A percentile compares a stretch with the other conserved stretches of the same genome.
Evolutionary conservation across 2,888 invertebrate genomes (phyloP).

Genomic region (Acanthosepion esculentum): DNA sequence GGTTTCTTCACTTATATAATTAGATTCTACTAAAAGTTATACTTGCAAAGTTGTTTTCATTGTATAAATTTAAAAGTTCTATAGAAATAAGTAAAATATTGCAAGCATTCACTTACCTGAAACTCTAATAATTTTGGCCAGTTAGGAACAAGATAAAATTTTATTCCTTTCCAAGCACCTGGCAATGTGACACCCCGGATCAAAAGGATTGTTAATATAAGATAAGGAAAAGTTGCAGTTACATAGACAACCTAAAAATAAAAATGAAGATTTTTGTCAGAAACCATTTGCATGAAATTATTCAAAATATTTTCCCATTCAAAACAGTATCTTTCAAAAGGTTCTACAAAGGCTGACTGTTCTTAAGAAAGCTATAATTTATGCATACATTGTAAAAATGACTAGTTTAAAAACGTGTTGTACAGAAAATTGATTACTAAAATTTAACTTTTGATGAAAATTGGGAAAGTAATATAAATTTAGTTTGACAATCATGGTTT

Average conservation of each 20-base stretch:
- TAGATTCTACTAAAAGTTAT: no score
- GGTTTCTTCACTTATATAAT: no score
- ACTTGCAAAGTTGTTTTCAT: no score
- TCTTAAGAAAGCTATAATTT: no score
- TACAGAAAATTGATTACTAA: no score
- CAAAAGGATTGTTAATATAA: conserved; percentile 58
- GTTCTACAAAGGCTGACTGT: background rate
- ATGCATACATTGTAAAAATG: no score
- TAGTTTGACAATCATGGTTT: no score
- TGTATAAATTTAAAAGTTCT: no score
- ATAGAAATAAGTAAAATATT: background rate
- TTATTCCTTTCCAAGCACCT: conserved; percentile 64
- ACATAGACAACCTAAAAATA: conserved; percentile 67
- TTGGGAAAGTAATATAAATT: no score
- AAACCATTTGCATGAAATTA: background rate
- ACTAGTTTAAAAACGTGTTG: no score
- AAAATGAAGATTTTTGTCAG: background rate
- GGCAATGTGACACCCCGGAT: conserved; percentile 63
- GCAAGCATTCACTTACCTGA: conserved; percentile 50
- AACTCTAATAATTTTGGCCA: conserved; percentile 60
- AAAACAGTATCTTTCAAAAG: background rate
- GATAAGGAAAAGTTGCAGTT: conserved; percentile 62
- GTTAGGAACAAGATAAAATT: conserved; percentile 65
- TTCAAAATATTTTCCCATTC: background rate
- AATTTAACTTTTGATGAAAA: no score